Conservation (phyloP, 2,888 invertebrate genomes). For the Drosophila birchii region DNA sequence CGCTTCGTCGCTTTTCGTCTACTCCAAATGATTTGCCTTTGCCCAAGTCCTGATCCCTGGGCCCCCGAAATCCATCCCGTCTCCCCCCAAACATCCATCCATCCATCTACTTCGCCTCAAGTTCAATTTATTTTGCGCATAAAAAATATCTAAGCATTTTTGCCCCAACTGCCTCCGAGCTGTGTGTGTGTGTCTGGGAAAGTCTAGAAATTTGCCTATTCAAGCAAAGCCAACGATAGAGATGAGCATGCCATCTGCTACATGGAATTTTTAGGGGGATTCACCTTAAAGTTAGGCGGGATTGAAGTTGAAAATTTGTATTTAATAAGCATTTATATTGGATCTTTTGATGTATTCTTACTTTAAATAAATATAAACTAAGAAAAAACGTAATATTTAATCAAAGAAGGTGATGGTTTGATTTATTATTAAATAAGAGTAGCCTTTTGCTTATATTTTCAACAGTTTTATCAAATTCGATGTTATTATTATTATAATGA, state of each 20-base stretch:
- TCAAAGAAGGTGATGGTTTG: too few relatives aligned
- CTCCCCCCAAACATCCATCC: constrained; percentile 1
- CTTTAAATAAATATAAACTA: too few relatives aligned
- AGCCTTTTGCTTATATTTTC: too few relatives aligned
- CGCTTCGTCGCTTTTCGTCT: constrained; percentile 77
- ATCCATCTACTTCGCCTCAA: constrained; percentile 24
- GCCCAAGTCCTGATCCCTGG: constrained; percentile 15
- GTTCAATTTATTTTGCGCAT: constrained; percentile 73
- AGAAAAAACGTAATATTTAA: too few relatives aligned
- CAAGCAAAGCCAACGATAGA: constrained; percentile 32
- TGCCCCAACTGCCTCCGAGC: constrained; percentile 14
- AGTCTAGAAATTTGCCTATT: constrained; percentile 43
- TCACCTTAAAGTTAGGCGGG: constrained; percentile 1
- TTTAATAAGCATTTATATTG: background rate
- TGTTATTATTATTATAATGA: too few relatives aligned
- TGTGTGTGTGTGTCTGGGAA: constrained; percentile 20
- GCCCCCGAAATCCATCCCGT: constrained; percentile 2
- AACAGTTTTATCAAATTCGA: too few relatives aligned
- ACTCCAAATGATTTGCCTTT: constrained; percentile 69
- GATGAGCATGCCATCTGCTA: constrained; percentile 14
- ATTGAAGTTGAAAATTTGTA: background rate
- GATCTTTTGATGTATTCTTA: too few relatives aligned
- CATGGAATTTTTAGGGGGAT: constrained; percentile 1
- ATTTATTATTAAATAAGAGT: too few relatives aligned
- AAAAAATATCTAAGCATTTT: constrained; percentile 69